Base-by-base conservation (phyloP, 1,140 invertebrate species). In the Adelges cooleyi region DNA sequence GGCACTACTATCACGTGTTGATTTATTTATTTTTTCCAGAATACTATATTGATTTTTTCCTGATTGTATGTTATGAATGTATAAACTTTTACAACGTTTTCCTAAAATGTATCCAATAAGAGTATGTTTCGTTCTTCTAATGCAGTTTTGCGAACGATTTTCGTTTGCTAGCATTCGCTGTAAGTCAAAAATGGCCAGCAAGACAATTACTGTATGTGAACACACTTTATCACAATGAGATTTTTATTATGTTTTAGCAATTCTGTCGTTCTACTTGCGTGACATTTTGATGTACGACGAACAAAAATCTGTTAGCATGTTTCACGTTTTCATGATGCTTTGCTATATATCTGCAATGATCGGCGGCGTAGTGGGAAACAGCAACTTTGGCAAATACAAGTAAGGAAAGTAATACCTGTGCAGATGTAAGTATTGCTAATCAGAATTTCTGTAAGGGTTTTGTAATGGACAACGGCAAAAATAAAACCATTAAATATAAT, bases 111-210 rank as follows among this genome's bases (percentile, higher is more conserved):
- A 92, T 73, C 92, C 93, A 0, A 86, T 84, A 72, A 82, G 89
- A 2, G 85, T 95, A 17, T 90, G 89, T 71, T 95, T 95, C 74
- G 95, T 97, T 71, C 79, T 97, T 66, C 85, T 83, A 71, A 95
- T 92, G 82, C 94, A 97, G 76, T 95, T 97, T 73, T 96, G 93
- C 75, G 94, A 98, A 77, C 80, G 94, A 72, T 97, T 96, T 76
- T 91, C 86, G 46, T 97, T 84, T 75, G 96, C 95, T 84, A 94
- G 94, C 72, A 91, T 96, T 86, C 84, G 87, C 83, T 87, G 92
- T 95, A 78, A 81, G 84, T 81, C 29, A 33, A 6, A 33, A 33
- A 33, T 33, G 29, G 5, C 11, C 5, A 33, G 11, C 29, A 6
- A 33, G 5, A 33, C 29, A 33, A 33, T n/a, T n/a, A n/a, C 29